phyloP scores from a whole-genome alignment of 2,888 invertebrate species.

The Drosophila siamana region DNA sequence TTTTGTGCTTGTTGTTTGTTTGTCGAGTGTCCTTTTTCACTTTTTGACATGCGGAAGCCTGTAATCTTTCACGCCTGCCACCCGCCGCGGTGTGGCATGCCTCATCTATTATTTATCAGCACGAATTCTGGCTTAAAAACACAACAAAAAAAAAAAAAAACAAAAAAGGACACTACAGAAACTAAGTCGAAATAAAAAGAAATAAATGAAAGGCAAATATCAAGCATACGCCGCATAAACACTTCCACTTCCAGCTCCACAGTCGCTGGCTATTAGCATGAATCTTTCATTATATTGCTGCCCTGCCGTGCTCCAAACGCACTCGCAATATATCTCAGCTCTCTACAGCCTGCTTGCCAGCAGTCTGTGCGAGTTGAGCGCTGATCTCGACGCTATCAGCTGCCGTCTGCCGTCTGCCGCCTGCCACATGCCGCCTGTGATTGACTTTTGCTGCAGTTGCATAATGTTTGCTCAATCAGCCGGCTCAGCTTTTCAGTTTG shows the following conservation, averaged over 20 bases:
- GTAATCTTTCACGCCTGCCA: slow-evolving; percentile 37
- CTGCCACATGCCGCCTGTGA: slow-evolving; percentile 20
- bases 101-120: slow-evolving; percentile 41
- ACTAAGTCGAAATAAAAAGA: not conserved
- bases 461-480: slow-evolving; percentile 60
- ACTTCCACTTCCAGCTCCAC: slow-evolving; percentile 6
- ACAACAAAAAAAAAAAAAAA: not conserved
- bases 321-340: slow-evolving; percentile 17
- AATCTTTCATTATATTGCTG: slow-evolving; percentile 60
- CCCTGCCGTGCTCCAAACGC: no score
- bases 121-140: not conserved
- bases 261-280: slow-evolving; percentile 39
- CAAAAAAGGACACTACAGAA: not conserved
- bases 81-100: slow-evolving; percentile 11
- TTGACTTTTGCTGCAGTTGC: slow-evolving; percentile 58
- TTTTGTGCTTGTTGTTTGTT: not conserved
- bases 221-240: slow-evolving; percentile 51
- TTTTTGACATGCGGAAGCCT: slow-evolving; percentile 18
- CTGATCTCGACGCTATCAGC: not conserved
- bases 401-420: not conserved
- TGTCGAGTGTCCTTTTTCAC: not conserved
- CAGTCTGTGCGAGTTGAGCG: not conserved
- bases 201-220: slow-evolving; percentile 31
- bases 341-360: slow-evolving; percentile 1
- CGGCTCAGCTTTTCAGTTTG: no score